Base-by-base conservation (phyloP, 2,888 invertebrate genomes). In the Leucophenga maculata region DNA sequence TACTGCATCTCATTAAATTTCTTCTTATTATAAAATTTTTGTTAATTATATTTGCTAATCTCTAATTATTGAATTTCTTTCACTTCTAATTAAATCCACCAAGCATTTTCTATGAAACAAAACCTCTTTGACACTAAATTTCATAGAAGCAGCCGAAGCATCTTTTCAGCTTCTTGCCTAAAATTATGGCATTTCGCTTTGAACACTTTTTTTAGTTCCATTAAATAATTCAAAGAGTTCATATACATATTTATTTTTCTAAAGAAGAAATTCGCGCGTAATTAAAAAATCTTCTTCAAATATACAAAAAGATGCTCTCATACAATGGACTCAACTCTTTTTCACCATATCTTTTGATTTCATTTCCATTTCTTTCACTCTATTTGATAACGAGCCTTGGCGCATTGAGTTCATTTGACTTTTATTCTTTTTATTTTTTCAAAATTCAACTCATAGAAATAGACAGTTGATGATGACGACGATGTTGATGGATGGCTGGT, bases 221-320 rank as follows among this genome's bases (percentile, higher is more conserved):
- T 64, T 18, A 59, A 31, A 50, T 68, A 31, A 60, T 39, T 39
- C 39, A 48, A 48, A 39, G 3, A 44, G 31, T 62, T 18, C 16
- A 62, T 67, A 48, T 26, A 26, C 4, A 26, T 26, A 3, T 26
- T 26, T 26, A n/a, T 26, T 26, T 26, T 26, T 67, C 59, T 67
- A 67, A 67, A 67, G 67, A 59, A 44, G 48, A 68, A 32, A 68
- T 60, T 64, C 57, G 68, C 72, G 74, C 71, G 74, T 75, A 75
- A 74, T 75, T 75, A 75, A 75, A 64, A 75, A 73, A 73, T 69
- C 67, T 71, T 69, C 46, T 48, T 50, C 62, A 68, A 70, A 68
- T 67, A 16, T 44, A 55, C 64, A 72, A 72, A 72, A 67, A 64
- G 59, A 69, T 48, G 46, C 48, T 64, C 48, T 64, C 54, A 44